These are phyloP conservation scores for Zelleria hepariella DNA, from an alignment of 2,888 invertebrate species.

Conservation along the genomic window DNA sequence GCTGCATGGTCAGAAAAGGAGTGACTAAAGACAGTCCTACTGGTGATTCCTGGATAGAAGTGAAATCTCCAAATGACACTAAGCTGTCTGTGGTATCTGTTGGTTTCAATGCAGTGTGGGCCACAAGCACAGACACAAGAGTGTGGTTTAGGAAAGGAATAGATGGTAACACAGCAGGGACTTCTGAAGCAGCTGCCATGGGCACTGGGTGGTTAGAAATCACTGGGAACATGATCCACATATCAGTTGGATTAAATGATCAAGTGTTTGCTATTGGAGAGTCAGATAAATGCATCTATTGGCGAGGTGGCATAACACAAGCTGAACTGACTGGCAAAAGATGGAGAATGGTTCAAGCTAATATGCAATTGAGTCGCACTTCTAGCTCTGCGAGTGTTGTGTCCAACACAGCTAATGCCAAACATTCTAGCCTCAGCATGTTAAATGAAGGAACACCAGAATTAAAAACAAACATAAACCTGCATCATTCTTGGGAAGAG, in stretches of 20 bases:
- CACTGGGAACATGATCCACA: constrained; percentile 85
- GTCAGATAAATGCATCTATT: constrained; percentile 85
- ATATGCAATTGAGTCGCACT: constrained; percentile 86
- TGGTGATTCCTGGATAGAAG: constrained; percentile 85
- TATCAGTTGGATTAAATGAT: constrained; percentile 90
- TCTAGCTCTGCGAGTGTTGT: constrained; percentile 84
- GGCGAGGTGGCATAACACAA: constrained; percentile 81
- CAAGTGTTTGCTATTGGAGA: constrained; percentile 91
- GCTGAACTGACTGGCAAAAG: constrained; percentile 88
- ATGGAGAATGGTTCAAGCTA: constrained; percentile 86
- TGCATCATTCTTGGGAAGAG: constrained; percentile 77
- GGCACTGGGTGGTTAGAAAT: constrained; percentile 93
- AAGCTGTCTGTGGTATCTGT: constrained; percentile 85
- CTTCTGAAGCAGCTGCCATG: constrained; percentile 81
- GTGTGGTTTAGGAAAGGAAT: constrained; percentile 89
- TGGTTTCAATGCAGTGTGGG: constrained; percentile 85
- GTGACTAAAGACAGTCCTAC: constrained; percentile 83
- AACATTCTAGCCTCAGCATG: constrained; percentile 78
- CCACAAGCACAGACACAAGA: constrained; percentile 84
- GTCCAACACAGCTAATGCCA: constrained; percentile 73
- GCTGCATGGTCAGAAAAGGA: constrained; percentile 85
- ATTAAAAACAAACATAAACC: constrained; percentile 63
- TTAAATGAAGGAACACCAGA: constrained; percentile 52
- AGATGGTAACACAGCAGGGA: constrained; percentile 78
- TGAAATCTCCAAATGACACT: constrained; percentile 78